Percentiles rank a stretch among this genome's conserved stretches.
Evolutionary conservation across 2,113 vertebrate species (phyloP).

Genomic region (Python bivittatus): DNA sequence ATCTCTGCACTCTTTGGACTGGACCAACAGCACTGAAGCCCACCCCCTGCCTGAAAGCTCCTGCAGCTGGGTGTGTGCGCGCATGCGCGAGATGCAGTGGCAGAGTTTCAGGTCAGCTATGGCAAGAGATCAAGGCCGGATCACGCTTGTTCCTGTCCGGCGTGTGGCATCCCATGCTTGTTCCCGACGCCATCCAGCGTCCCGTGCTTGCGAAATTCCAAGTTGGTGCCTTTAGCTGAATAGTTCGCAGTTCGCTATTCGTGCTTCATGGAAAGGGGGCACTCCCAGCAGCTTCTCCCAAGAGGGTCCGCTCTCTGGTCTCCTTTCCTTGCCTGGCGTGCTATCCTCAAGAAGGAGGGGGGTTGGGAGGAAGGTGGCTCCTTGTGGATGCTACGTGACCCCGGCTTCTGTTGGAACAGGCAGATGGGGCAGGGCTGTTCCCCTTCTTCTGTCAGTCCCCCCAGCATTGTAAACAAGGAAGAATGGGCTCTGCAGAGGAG

Average conservation of each 20-base stretch:
- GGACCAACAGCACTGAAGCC: too few species aligned
- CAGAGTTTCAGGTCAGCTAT: too few species aligned
- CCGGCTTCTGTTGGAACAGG: constrained; percentile 39
- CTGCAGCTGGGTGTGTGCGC: too few species aligned
- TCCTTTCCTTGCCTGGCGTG: not conserved
- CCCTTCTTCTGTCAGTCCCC: constrained; percentile 38
- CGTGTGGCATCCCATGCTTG: not conserved
- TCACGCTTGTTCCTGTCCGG: not conserved
- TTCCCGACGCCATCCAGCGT: too few species aligned
- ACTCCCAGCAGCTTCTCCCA: too few species aligned
- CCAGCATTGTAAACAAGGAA: constrained; percentile 52
- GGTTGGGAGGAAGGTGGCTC: constrained; percentile 10
- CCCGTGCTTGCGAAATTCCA: not conserved
- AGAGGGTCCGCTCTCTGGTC: too few species aligned
- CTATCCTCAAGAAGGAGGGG: not conserved
- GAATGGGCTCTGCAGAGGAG: constrained; percentile 21
- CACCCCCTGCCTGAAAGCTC: too few species aligned
- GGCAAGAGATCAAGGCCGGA: too few species aligned
- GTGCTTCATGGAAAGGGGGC: too few species aligned
- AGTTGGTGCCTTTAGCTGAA: not conserved
- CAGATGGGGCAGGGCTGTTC: constrained; percentile 37
- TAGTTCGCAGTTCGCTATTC: too few species aligned
- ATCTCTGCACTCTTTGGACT: too few species aligned
- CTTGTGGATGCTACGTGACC: constrained; percentile 43
- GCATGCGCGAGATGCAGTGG: too few species aligned